phyloP scores from a whole-genome alignment of 1,140 invertebrate genomes.

The Papilio aristodemus region DNA sequence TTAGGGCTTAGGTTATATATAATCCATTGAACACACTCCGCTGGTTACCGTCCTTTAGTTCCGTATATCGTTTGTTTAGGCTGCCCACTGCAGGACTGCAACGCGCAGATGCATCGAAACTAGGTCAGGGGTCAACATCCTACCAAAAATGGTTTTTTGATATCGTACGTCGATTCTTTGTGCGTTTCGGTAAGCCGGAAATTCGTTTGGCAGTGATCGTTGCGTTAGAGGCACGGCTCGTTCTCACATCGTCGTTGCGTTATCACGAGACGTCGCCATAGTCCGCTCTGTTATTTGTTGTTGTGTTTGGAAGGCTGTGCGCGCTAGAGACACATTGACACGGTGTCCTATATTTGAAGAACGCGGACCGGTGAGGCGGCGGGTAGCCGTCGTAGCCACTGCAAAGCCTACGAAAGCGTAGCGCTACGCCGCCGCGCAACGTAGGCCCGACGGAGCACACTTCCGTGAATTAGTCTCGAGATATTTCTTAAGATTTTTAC shows the following conservation, averaged over 20 bases:
- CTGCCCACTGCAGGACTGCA: slow-evolving; percentile 56
- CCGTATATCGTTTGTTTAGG: slow-evolving; percentile 41
- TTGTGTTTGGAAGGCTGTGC: slow-evolving; percentile 43
- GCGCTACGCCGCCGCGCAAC: slow-evolving; percentile 60
- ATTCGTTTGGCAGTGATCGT: slow-evolving; percentile 62
- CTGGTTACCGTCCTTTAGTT: slow-evolving; percentile 42
- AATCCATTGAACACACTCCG: slow-evolving; percentile 47
- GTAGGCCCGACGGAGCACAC: slow-evolving; percentile 50
- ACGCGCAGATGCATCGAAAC: slow-evolving; percentile 63
- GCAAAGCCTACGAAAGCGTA: slow-evolving; percentile 69
- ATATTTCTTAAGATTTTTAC: slow-evolving; percentile 49
- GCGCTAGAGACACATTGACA: slow-evolving; percentile 56
- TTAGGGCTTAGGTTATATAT: slow-evolving; percentile 35
- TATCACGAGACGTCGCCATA: slow-evolving; percentile 11
- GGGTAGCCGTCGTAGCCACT: slow-evolving; percentile 60
- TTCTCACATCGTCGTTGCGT: slow-evolving; percentile 44
- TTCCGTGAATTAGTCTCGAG: slow-evolving; percentile 59
- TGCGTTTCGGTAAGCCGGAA: slow-evolving; percentile 46
- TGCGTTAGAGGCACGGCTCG: slow-evolving; percentile 45
- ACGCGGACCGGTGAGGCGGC: slow-evolving; percentile 57
- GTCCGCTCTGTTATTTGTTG: slow-evolving; percentile 30
- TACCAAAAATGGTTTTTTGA: slow-evolving; percentile 51
- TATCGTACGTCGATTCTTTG: slow-evolving; percentile 47
- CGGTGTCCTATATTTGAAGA: slow-evolving; percentile 63
- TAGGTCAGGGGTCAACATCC: slow-evolving; percentile 71